Conservation (phyloP, 2,888 invertebrate species). For the Oscheius onirici region DNA sequence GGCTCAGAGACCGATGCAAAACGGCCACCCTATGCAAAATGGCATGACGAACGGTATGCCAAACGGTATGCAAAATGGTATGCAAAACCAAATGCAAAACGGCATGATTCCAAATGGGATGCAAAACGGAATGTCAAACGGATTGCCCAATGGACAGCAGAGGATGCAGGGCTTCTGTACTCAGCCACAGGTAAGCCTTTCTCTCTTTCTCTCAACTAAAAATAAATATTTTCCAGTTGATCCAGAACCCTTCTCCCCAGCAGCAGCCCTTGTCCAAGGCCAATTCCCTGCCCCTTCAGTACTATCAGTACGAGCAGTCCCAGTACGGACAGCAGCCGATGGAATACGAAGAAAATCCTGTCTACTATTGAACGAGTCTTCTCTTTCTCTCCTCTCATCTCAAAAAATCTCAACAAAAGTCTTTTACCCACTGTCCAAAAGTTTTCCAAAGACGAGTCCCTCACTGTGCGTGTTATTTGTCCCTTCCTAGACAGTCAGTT, state of each 20-base stretch:
- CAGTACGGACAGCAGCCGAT: constrained; percentile 32
- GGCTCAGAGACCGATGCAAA: neutral
- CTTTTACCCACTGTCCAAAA: constrained; percentile 2
- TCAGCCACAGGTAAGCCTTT: constrained; percentile 21
- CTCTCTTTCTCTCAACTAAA: neutral
- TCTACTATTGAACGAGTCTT: constrained; percentile 14
- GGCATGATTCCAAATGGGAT: constrained; percentile 6
- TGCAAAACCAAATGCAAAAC: neutral
- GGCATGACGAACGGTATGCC: neutral
- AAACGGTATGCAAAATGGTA: constrained; percentile 9
- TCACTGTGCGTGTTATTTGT: constrained; percentile 3
- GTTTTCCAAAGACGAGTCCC: constrained; percentile 17
- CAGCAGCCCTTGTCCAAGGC: constrained; percentile 46
- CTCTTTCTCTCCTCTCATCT: neutral
- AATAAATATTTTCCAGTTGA: constrained; percentile 14
- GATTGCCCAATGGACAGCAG: constrained; percentile 14
- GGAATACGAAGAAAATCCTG: constrained; percentile 34
- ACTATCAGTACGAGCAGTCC: constrained; percentile 31
- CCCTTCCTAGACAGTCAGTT: no score
- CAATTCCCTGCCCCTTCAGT: constrained; percentile 51
- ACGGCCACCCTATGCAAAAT: neutral
- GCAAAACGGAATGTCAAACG: neutral
- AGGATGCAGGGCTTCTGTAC: constrained; percentile 18
- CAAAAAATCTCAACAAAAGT: constrained; percentile 20
- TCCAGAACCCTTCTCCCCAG: constrained; percentile 26